Evolutionary conservation across 2,888 invertebrate species (phyloP).

Genomic region (Sinohyriopsis cumingii): DNA sequence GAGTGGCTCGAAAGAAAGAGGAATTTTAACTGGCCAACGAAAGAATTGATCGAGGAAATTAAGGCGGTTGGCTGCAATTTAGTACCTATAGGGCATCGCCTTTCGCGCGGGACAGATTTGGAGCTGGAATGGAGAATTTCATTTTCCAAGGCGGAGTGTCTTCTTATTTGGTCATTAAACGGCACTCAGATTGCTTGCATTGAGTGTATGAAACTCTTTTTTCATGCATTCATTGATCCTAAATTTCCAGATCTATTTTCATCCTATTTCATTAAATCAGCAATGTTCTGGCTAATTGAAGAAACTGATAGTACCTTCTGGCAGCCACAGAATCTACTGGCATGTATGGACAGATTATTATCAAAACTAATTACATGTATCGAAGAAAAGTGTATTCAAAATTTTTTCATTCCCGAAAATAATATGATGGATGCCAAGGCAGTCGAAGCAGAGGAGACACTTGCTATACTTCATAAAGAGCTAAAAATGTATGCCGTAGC

Average conservation of each 20-base stretch:
- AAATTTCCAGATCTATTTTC: conserved; percentile 9
- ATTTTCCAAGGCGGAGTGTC: conserved; percentile 7
- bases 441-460: background rate
- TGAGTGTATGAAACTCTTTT: conserved; percentile 5
- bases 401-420: conserved; percentile 8
- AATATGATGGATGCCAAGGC: background rate
- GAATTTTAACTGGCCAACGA: conserved; percentile 1
- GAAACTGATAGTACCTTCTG: conserved; percentile 3
- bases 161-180: conserved; percentile 7
- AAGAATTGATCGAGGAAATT: background rate
- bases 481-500: background rate
- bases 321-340: background rate
- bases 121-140: conserved; percentile 9
- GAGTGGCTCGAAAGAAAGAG: conserved; percentile 3
- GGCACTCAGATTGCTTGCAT: background rate
- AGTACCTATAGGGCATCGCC: conserved; percentile 7
- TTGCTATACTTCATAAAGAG: background rate
- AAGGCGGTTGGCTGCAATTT: background rate
- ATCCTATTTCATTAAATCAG: conserved; percentile 9
- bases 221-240: background rate
- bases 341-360: background rate
- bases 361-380: conserved; percentile 1
- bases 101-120: conserved; percentile 1
- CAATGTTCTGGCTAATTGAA: conserved; percentile 10
- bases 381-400: background rate